Conservation (phyloP, 2,113 vertebrate genomes). For the Dascyllus trimaculatus region DNA sequence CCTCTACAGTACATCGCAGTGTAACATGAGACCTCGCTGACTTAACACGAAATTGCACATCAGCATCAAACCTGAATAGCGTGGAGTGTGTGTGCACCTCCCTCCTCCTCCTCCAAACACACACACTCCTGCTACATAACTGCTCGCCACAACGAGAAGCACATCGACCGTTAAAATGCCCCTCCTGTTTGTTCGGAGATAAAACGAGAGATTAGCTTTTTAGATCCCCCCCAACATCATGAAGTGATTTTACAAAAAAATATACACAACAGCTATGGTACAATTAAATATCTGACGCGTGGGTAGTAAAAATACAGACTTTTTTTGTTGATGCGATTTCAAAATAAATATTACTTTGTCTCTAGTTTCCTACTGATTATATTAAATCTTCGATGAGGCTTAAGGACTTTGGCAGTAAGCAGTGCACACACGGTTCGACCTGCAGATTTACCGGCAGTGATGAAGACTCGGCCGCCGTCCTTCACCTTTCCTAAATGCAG, state of each 20-base stretch:
- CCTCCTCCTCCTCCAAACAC: neutral
- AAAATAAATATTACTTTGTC: slow-evolving; percentile 74
- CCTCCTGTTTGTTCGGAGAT: slow-evolving; percentile 60
- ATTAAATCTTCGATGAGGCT: slow-evolving; percentile 66
- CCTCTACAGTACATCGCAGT: slow-evolving; percentile 32
- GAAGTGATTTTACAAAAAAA: slow-evolving; percentile 72
- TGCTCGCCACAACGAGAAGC: slow-evolving; percentile 69
- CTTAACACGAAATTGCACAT: slow-evolving; percentile 18
- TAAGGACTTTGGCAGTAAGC: slow-evolving; percentile 78
- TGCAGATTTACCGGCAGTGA: slow-evolving; percentile 22
- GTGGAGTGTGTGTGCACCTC: neutral
- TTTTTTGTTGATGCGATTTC: slow-evolving; percentile 54
- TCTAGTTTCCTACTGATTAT: slow-evolving; percentile 58
- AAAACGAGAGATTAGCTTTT: slow-evolving; percentile 49
- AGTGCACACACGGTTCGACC: slow-evolving; percentile 47
- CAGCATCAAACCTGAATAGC: slow-evolving; percentile 27
- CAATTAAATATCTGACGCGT: slow-evolving; percentile 57
- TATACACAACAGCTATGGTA: slow-evolving; percentile 72
- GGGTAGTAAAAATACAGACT: slow-evolving; percentile 71
- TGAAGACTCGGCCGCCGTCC: neutral
- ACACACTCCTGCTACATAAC: slow-evolving; percentile 58
- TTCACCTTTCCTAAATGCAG: slow-evolving; percentile 10
- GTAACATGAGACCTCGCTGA: slow-evolving; percentile 38
- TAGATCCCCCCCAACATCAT: neutral
- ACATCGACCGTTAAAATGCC: slow-evolving; percentile 41